Percentiles rank a stretch among this genome's conserved stretches.
Conservation (phyloP, 2,888 invertebrate species). For the Dysmachus trigonus region DNA sequence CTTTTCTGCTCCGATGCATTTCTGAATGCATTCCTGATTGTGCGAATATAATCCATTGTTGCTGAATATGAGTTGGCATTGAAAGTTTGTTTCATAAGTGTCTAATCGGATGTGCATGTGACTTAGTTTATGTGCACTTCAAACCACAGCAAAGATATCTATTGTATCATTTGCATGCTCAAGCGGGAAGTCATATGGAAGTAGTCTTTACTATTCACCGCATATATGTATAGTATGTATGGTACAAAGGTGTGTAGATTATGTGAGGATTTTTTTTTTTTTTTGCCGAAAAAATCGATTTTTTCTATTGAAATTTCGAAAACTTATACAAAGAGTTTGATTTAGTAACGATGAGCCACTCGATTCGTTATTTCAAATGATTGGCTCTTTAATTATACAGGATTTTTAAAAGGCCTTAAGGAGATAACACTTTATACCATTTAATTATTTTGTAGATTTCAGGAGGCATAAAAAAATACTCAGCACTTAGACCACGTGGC, state of each 20-base stretch:
- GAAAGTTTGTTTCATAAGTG: not conserved
- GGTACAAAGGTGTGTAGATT: too few species aligned
- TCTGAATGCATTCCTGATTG: not conserved
- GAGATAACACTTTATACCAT: too few species aligned
- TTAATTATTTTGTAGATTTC: too few species aligned
- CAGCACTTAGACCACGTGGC: too few species aligned
- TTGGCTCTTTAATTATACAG: too few species aligned
- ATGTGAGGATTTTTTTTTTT: not conserved
- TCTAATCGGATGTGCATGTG: not conserved
- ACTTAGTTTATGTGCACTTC: not conserved
- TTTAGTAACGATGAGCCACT: too few species aligned
- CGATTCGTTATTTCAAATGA: too few species aligned
- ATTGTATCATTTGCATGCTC: not conserved
- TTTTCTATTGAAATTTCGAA: too few species aligned
- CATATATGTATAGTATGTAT: not conserved
- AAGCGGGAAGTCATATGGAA: not conserved
- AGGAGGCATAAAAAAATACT: too few species aligned
- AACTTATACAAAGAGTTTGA: too few species aligned
- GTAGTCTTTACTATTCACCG: not conserved
- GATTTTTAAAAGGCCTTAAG: too few species aligned
- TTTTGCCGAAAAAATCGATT: too few species aligned
- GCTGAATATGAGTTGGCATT: not conserved
- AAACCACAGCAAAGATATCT: not conserved
- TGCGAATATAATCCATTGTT: not conserved
- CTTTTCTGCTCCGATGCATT: not conserved